phyloP scores from a whole-genome alignment of 2,797 vertebrate species.

The Thamnophis elegans region DNA sequence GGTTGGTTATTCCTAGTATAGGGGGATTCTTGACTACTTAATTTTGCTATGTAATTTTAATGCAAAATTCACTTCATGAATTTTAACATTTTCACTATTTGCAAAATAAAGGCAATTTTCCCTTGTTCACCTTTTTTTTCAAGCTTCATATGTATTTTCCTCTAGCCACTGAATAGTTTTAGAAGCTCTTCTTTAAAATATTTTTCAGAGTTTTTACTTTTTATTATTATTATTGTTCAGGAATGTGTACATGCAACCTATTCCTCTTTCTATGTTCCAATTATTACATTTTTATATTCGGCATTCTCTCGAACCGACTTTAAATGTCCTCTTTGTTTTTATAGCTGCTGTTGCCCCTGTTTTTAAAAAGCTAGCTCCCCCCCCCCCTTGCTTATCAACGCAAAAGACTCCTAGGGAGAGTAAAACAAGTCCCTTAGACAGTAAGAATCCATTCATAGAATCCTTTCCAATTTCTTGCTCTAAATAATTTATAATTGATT shows the following conservation, averaged over 20 bases:
- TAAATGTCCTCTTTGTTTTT: slow-evolving; percentile 63
- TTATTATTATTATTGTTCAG: slow-evolving; percentile 22
- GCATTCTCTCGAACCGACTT: slow-evolving; percentile 58
- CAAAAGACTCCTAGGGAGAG: slow-evolving; percentile 30
- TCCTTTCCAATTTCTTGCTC: slow-evolving; percentile 23
- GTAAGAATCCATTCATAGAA: slow-evolving; percentile 33
- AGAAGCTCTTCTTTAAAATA: slow-evolving; percentile 28
- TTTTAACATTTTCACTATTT: neutral
- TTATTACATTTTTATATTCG: slow-evolving; percentile 52
- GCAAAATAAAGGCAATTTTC: neutral
- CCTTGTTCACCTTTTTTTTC: slow-evolving; percentile 24
- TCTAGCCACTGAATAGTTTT: slow-evolving; percentile 38
- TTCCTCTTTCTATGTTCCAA: slow-evolving; percentile 37
- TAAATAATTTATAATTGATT: slow-evolving; percentile 40
- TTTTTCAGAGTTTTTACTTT: slow-evolving; percentile 24
- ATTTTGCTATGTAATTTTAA: neutral
- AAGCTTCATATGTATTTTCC: slow-evolving; percentile 50
- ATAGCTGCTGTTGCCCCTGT: slow-evolving; percentile 43
- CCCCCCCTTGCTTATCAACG: slow-evolving; percentile 36
- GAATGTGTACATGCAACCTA: slow-evolving; percentile 51
- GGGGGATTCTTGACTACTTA: neutral
- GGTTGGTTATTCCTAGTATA: neutral
- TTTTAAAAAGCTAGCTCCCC: slow-evolving; percentile 28
- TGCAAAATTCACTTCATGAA: neutral
- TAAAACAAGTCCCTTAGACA: slow-evolving; percentile 42